phyloP scores from a whole-genome alignment of 2,888 invertebrate species.

The Phragmatobia fuliginosa region DNA sequence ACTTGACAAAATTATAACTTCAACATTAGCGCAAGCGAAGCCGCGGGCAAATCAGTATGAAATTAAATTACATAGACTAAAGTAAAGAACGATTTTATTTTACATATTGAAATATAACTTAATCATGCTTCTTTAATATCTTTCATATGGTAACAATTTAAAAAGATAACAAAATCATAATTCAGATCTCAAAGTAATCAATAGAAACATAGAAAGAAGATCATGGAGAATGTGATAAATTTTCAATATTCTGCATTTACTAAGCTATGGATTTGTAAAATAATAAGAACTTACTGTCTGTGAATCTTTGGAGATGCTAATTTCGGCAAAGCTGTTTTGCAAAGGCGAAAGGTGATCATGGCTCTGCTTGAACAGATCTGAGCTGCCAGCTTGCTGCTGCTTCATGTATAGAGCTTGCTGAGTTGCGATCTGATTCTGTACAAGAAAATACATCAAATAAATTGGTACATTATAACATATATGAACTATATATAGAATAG shows the following conservation, averaged over 20 bases:
- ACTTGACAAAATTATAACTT: background rate
- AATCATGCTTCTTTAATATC: background rate
- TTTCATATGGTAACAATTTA: background rate
- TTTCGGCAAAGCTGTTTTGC: conserved; percentile 93
- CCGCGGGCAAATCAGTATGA: background rate
- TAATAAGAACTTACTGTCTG: conserved; percentile 83
- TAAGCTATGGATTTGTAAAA: background rate
- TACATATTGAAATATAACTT: background rate
- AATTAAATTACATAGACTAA: background rate
- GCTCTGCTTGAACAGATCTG: conserved; percentile 83
- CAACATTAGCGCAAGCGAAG: background rate
- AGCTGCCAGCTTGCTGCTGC: conserved; percentile 90
- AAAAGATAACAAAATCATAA: background rate
- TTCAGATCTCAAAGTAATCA: too few relatives aligned
- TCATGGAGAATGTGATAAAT: background rate
- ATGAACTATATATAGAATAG: background rate
- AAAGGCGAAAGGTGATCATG: conserved; percentile 93
- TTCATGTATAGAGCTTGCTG: conserved; percentile 97
- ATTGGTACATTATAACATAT: background rate
- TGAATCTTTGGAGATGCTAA: conserved; percentile 91
- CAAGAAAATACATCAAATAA: conserved; percentile 21
- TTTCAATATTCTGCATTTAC: too few relatives aligned
- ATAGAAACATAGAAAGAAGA: background rate
- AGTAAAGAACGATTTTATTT: background rate
- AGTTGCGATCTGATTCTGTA: conserved; percentile 95